Evolutionary conservation across 2,888 invertebrate genomes (phyloP).

Genomic region (Hermodice carunculata): DNA sequence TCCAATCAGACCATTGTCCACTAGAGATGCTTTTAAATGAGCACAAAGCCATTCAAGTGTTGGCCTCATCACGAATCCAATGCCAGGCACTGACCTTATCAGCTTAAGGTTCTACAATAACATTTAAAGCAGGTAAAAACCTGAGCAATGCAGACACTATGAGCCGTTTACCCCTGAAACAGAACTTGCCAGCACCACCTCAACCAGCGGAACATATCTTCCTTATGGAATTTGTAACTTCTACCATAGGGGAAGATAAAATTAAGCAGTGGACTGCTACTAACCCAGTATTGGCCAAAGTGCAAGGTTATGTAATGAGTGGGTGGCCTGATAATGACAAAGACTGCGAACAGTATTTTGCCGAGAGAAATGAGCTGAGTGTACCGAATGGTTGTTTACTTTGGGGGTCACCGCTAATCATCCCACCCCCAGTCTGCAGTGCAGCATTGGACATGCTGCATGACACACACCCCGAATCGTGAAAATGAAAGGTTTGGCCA

Average conservation of each 20-base stretch:
- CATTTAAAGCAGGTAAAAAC: no score
- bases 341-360: not conserved
- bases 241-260: not conserved
- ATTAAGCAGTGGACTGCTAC: not conserved
- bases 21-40: not conserved
- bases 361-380: conserved; percentile 21
- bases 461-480: conserved; percentile 37
- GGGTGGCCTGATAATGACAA: not conserved
- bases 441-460: conserved; percentile 36
- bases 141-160: no score
- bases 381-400: conserved; percentile 26
- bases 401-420: conserved; percentile 38
- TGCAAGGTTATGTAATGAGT: not conserved
- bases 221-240: not conserved
- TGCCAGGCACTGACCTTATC: not conserved
- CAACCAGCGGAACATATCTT: not conserved
- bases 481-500: conserved; percentile 40
- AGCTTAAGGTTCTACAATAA: not conserved
- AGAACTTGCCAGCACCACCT: no score
- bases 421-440: conserved; percentile 26
- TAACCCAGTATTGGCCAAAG: not conserved
- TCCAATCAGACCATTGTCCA: conserved; percentile 8
- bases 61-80: conserved; percentile 1
- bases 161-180: no score
- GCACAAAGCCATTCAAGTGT: conserved; percentile 1